Conservation (phyloP, 2,113 vertebrate genomes). For the Micronisus gabar region DNA sequence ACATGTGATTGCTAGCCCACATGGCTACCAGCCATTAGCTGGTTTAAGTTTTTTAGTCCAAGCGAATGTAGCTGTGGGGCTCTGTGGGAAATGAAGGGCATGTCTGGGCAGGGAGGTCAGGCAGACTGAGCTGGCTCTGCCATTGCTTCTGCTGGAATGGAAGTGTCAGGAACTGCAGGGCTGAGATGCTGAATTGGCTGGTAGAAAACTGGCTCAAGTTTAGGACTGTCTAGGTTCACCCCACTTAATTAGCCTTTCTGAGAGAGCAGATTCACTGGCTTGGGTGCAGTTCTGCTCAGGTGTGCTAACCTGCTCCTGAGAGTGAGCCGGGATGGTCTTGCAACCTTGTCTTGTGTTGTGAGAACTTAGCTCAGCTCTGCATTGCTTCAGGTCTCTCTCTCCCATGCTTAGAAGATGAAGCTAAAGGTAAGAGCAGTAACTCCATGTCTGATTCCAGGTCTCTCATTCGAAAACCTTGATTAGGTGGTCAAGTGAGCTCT, state of each 20-base stretch:
- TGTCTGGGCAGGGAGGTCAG: background rate
- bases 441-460: background rate
- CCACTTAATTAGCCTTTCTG: background rate
- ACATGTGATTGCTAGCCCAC: background rate
- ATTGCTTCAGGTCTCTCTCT: background rate
- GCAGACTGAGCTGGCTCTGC: background rate
- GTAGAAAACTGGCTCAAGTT: background rate
- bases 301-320: background rate
- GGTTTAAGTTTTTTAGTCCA: background rate
- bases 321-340: background rate
- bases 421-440: background rate
- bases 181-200: background rate
- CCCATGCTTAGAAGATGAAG: background rate
- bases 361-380: background rate
- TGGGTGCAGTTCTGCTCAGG: background rate
- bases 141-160: background rate
- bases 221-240: background rate
- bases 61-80: background rate
- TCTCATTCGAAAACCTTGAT: accelerated
- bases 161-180: background rate
- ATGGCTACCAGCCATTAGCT: background rate
- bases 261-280: background rate
- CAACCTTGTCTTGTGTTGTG: background rate
- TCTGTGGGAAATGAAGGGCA: background rate
- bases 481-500: background rate